Conservation (phyloP, 2,888 invertebrate species). For the Acrobasis consociella region DNA sequence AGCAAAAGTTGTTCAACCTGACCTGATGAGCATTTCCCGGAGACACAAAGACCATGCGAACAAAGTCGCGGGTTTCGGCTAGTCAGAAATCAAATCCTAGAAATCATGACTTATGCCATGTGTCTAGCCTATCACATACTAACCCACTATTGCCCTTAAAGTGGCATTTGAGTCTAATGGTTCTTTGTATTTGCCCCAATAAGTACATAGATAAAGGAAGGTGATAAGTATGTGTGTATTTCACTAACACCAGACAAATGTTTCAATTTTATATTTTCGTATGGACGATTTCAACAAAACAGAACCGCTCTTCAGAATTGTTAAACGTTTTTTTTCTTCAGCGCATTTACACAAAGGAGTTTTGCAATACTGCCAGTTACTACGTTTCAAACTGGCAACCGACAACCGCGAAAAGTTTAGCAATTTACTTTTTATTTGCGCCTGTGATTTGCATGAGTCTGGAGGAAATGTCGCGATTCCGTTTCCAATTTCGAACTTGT, state of each 20-base stretch:
- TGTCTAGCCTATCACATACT: too few species aligned
- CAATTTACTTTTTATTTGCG: slow-evolving; percentile 69
- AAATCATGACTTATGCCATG: too few species aligned
- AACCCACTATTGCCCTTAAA: too few species aligned
- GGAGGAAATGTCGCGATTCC: slow-evolving; percentile 56
- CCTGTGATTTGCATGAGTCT: slow-evolving; percentile 65
- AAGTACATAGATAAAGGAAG: too few species aligned
- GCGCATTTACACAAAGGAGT: slow-evolving; percentile 29
- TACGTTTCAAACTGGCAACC: slow-evolving; percentile 40
- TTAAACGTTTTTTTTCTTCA: slow-evolving; percentile 18
- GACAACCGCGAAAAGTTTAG: slow-evolving; percentile 62
- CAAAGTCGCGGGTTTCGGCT: too few species aligned
- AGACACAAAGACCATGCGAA: too few species aligned
- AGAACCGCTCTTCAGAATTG: slow-evolving; percentile 6
- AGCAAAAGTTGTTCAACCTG: too few species aligned
- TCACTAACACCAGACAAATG: not conserved
- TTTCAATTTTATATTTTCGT: not conserved
- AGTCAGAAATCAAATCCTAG: too few species aligned
- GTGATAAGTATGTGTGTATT: not conserved
- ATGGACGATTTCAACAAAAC: not conserved
- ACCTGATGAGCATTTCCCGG: too few species aligned
- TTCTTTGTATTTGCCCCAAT: too few species aligned
- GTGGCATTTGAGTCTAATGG: too few species aligned
- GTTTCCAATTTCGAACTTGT: slow-evolving; percentile 73
- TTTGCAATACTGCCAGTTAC: slow-evolving; percentile 25